These are phyloP conservation scores for Puffinus mauretanicus DNA, from an alignment of 2,113 vertebrate genomes.

Conservation along the genomic window DNA sequence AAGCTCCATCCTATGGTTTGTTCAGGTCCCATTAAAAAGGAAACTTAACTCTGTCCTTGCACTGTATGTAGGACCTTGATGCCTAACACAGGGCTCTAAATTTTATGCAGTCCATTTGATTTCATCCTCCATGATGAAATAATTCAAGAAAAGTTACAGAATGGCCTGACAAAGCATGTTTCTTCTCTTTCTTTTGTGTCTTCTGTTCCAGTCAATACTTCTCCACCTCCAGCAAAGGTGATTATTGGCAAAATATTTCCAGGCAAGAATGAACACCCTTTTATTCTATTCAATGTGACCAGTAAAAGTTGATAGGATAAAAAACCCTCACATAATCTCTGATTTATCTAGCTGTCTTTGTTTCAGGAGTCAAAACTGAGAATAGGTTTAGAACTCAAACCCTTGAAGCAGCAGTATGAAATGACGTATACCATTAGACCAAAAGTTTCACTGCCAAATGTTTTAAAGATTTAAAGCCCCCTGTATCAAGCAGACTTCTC, in stretches of 20 bases:
- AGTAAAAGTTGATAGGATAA: background rate
- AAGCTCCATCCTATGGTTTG: background rate
- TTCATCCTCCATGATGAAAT: background rate
- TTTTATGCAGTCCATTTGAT: background rate
- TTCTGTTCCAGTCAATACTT: background rate
- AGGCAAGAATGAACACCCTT: background rate
- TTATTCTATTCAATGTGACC: background rate
- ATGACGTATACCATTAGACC: accelerated
- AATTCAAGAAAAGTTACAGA: background rate
- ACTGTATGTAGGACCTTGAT: background rate
- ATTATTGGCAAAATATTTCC: background rate
- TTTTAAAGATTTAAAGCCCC: background rate
- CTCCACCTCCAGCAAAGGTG: background rate
- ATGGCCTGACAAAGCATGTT: background rate
- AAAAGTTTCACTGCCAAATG: background rate
- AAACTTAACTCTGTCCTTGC: background rate
- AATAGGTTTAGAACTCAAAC: background rate
- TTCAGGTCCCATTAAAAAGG: background rate
- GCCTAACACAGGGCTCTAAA: background rate
- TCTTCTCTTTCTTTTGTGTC: background rate
- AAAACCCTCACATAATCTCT: accelerated
- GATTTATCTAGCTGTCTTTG: background rate
- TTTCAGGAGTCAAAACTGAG: background rate
- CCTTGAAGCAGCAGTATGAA: background rate
- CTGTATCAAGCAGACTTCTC: background rate